phyloP scores from a whole-genome alignment of 1,140 invertebrate species.

The Ditylenchus dipsaci region DNA sequence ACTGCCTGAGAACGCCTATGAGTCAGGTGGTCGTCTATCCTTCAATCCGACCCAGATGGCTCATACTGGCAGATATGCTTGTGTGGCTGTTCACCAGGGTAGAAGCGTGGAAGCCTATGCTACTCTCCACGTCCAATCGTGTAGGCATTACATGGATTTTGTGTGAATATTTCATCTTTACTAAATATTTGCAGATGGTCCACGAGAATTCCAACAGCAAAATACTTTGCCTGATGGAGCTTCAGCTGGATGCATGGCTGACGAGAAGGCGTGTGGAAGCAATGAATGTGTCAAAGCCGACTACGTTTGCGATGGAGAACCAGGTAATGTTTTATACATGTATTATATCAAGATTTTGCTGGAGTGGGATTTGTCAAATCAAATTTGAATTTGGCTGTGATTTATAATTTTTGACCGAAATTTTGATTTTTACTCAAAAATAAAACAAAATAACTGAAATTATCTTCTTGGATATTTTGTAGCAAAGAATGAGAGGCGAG shows the following conservation, averaged over 20 bases:
- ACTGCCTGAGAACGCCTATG: slow-evolving; percentile 41
- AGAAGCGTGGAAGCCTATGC: slow-evolving; percentile 53
- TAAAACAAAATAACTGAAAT: no score
- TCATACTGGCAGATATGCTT: slow-evolving; percentile 49
- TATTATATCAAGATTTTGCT: no score
- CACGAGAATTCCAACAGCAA: slow-evolving; percentile 48
- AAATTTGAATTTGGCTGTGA: no score
- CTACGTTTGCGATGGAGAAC: slow-evolving; percentile 74
- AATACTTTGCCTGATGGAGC: not conserved
- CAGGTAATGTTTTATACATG: not conserved
- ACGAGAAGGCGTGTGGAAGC: slow-evolving; percentile 83
- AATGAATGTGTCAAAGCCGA: slow-evolving; percentile 80
- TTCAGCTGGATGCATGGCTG: slow-evolving; percentile 64
- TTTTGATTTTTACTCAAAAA: no score
- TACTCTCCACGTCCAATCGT: slow-evolving; percentile 45
- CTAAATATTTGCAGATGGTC: slow-evolving; percentile 45
- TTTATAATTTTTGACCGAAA: no score
- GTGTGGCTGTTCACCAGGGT: slow-evolving; percentile 53
- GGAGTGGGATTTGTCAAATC: no score
- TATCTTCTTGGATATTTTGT: no score
- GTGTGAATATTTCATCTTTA: not conserved
- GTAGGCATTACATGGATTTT: slow-evolving; percentile 29
- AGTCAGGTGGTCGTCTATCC: slow-evolving; percentile 43
- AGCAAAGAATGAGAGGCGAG: no score
- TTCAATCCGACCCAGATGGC: slow-evolving; percentile 30